These are phyloP conservation scores for Tachycineta bicolor DNA, from an alignment of 2,113 vertebrate species.

Conservation along the genomic window DNA sequence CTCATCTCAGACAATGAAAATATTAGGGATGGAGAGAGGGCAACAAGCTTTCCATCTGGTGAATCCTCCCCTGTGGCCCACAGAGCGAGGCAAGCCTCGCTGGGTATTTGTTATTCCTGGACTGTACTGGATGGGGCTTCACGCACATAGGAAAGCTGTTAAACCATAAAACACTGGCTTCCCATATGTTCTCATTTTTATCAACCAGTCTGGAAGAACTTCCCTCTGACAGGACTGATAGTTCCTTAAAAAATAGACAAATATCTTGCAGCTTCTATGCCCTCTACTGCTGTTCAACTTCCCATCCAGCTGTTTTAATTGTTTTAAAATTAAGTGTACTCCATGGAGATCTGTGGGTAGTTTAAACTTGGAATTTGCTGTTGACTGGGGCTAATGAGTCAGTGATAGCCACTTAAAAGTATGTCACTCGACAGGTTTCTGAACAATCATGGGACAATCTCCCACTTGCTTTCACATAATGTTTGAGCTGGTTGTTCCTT, in stretches of 20 bases:
- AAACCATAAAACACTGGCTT: not conserved
- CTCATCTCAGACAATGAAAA: not conserved
- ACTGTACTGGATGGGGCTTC: not conserved
- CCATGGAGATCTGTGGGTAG: slow-evolving; percentile 23
- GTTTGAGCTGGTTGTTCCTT: not conserved
- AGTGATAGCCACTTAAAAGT: not conserved
- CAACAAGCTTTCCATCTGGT: not conserved
- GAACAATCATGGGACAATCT: not conserved
- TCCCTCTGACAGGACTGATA: not conserved
- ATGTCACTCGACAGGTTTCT: not conserved
- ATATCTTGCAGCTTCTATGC: not conserved
- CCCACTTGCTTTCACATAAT: not conserved
- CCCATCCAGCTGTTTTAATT: slow-evolving; percentile 59
- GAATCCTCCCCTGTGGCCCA: not conserved
- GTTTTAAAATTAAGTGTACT: slow-evolving; percentile 39
- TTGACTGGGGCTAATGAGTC: slow-evolving; percentile 32
- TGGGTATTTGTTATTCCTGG: not conserved
- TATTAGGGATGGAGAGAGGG: not conserved
- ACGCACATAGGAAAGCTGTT: not conserved
- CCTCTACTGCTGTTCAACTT: slow-evolving; percentile 24
- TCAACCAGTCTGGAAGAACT: not conserved
- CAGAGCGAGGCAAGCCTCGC: fast-evolving
- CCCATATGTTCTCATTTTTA: slow-evolving; percentile 16
- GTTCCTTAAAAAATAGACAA: slow-evolving; percentile 10
- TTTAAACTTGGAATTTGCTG: not conserved